Evolutionary conservation across 2,888 invertebrate genomes (phyloP).

Genomic region (Netelia inedita): DNA sequence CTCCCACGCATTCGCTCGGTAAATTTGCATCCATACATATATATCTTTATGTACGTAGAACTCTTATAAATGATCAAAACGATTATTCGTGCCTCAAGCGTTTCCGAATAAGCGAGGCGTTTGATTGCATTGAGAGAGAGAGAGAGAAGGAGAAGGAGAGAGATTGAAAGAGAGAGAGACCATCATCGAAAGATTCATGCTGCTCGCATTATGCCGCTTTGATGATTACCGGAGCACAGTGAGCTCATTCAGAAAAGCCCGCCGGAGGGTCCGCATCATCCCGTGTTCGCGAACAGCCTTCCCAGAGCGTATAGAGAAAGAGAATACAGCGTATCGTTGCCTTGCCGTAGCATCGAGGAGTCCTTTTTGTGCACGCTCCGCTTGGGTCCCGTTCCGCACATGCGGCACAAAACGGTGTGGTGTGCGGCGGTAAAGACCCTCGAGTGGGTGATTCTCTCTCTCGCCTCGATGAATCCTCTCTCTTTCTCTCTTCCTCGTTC

Average conservation of each 20-base stretch:
- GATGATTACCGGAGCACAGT: conserved; percentile 82
- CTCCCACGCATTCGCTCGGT: conserved; percentile 81
- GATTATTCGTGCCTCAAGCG: conserved; percentile 33
- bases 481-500: not conserved
- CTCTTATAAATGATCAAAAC: no score
- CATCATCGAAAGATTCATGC: conserved; percentile 78
- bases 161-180: conserved; percentile 66
- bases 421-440: conserved; percentile 51
- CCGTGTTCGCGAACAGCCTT: conserved; percentile 49
- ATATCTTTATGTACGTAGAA: not conserved
- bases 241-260: conserved; percentile 81
- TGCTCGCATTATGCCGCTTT: conserved; percentile 83
- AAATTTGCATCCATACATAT: conserved; percentile 58
- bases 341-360: conserved; percentile 29
- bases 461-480: conserved; percentile 55
- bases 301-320: conserved; percentile 34
- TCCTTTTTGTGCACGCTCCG: conserved; percentile 69
- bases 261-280: conserved; percentile 66
- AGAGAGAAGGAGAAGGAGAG: conserved; percentile 41
- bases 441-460: conserved; percentile 64
- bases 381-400: conserved; percentile 65
- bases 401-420: conserved; percentile 42
- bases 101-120: conserved; percentile 71
- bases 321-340: conserved; percentile 39
- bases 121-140: conserved; percentile 78